Conservation (phyloP, 2,113 vertebrate genomes). For the Calidris pugnax region DNA sequence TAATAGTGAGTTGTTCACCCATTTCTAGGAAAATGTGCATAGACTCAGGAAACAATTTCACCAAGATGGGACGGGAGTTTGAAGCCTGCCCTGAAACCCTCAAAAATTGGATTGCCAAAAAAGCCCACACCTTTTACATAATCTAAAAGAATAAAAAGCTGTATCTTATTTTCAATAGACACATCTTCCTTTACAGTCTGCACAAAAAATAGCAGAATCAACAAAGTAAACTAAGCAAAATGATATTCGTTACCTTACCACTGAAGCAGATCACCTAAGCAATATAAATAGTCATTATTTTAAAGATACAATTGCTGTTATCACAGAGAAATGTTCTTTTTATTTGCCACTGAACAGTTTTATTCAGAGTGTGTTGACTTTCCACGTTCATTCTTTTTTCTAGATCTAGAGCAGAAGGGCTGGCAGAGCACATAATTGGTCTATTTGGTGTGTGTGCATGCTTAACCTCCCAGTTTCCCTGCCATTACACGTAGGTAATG, state of each 20-base stretch:
- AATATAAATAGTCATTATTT: neutral
- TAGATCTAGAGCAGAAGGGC: neutral
- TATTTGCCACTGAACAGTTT: neutral
- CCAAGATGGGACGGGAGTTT: neutral
- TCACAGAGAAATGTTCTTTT: neutral
- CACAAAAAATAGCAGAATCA: neutral
- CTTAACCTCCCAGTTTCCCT: neutral
- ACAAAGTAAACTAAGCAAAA: neutral
- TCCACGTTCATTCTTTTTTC: neutral
- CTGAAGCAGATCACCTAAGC: neutral
- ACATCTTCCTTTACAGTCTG: neutral
- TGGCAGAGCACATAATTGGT: neutral
- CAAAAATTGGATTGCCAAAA: neutral
- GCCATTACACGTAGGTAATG: neutral
- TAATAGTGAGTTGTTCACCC: neutral
- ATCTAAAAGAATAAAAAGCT: neutral
- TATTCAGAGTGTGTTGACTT: neutral
- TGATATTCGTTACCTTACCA: neutral
- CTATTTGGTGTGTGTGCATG: neutral
- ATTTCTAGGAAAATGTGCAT: neutral
- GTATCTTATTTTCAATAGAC: neutral
- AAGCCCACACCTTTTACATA: neutral
- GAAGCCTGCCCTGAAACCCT: neutral
- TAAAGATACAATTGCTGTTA: neutral
- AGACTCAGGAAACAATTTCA: neutral